A percentile compares a stretch with the other conserved stretches of the same genome.
Conservation (phyloP, 1,140 invertebrate genomes). For the Reticulitermes speratus region DNA sequence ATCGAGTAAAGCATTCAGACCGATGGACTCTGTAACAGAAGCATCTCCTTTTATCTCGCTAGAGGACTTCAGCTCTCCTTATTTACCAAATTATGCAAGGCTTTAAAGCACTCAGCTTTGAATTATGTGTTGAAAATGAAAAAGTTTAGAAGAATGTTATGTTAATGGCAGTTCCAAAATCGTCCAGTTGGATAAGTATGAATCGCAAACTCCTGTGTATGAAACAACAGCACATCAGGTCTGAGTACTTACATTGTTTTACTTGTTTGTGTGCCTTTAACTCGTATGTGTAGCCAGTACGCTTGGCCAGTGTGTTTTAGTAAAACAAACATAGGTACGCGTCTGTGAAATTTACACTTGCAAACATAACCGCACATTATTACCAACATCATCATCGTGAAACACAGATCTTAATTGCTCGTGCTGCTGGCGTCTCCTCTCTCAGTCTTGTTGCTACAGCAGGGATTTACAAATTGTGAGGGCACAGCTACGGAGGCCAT, state of each 20-base stretch:
- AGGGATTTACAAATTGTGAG: background rate
- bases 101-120: too few species aligned
- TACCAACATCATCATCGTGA: background rate
- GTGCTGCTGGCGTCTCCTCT: background rate
- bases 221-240: background rate
- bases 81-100: too few species aligned
- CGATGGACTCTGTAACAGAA: too few species aligned
- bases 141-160: too few species aligned
- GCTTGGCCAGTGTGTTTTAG: background rate
- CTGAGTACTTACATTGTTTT: background rate
- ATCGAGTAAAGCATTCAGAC: too few species aligned
- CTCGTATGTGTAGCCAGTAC: background rate
- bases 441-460: background rate
- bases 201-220: too few species aligned
- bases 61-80: too few species aligned
- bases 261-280: background rate
- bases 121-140: too few species aligned
- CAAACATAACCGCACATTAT: constrained; percentile 18
- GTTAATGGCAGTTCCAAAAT: too few species aligned
- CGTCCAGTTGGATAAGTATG: too few species aligned
- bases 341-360: constrained; percentile 18
- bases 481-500: too few species aligned
- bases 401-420: constrained; percentile 8
- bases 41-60: too few species aligned
- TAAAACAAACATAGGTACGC: background rate